phyloP scores from a whole-genome alignment of 2,113 vertebrate species.

The Vulpes lagopus region DNA sequence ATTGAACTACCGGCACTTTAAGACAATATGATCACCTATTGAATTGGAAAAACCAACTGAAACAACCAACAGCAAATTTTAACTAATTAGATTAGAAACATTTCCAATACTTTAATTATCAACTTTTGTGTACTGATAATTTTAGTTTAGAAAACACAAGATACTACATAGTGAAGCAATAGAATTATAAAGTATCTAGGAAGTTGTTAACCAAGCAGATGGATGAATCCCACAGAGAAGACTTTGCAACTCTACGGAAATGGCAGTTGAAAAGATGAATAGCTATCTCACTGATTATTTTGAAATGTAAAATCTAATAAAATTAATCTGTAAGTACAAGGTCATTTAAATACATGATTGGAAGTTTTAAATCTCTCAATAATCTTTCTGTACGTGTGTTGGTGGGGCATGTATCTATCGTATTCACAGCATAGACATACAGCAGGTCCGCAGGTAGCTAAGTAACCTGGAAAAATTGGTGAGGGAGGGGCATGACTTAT shows the following conservation, averaged over 20 bases:
- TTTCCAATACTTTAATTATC: background rate
- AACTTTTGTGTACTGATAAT: background rate
- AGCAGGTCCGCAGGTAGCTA: background rate
- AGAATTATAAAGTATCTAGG: background rate
- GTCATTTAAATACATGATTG: background rate
- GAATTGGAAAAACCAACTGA: background rate
- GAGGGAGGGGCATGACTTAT: background rate
- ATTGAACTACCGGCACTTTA: background rate
- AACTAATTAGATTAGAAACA: background rate
- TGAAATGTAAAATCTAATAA: conserved; percentile 7
- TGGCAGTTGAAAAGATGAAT: background rate
- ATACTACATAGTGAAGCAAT: background rate
- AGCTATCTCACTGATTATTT: background rate
- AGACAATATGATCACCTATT: background rate
- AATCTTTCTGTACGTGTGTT: background rate
- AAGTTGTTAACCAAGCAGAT: background rate
- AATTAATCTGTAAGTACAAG: background rate
- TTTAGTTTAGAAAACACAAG: conserved; percentile 4
- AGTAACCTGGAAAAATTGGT: background rate
- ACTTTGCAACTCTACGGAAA: background rate
- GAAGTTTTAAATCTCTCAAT: background rate
- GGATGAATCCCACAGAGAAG: background rate
- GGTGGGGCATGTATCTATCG: too few species aligned
- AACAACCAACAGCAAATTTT: background rate
- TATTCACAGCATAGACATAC: background rate